A percentile compares a stretch with the other conserved stretches of the same genome.
These are phyloP conservation scores for Morinoia aosen DNA, from an alignment of 2,888 invertebrate genomes.

Conservation along the genomic window DNA sequence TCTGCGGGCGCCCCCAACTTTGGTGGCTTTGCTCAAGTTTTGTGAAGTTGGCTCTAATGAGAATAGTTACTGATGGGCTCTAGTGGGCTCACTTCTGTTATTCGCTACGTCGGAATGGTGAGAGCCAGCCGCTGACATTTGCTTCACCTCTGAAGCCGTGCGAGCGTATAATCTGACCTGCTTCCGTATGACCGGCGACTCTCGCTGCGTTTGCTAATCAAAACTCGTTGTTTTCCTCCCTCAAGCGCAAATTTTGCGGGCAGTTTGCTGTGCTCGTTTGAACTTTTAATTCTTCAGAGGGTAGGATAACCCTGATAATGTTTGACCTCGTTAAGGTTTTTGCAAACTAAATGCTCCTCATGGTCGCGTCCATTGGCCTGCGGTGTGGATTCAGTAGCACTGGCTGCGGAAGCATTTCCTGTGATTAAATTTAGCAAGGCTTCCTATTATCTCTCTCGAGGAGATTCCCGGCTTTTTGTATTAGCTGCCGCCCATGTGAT, in stretches of 20 bases:
- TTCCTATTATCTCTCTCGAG: not conserved
- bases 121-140: constrained; percentile 4
- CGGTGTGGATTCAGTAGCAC: not conserved
- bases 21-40: constrained; percentile 47
- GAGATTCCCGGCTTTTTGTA: not conserved
- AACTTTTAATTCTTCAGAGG: not conserved
- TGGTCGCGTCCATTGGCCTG: not conserved
- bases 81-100: not conserved
- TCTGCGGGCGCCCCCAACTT: constrained; percentile 19
- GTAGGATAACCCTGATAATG: not conserved
- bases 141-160: not conserved
- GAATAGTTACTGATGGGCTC: constrained; percentile 41
- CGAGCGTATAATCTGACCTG: not conserved
- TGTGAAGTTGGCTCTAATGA: constrained; percentile 36
- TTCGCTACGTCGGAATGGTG: not conserved
- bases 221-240: not conserved
- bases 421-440: not conserved
- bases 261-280: not conserved
- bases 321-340: not conserved
- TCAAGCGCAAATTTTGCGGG: not conserved
- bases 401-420: not conserved
- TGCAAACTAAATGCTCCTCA: not conserved
- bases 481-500: not conserved
- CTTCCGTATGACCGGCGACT: not conserved
- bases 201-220: not conserved